phyloP scores from a whole-genome alignment of 2,797 vertebrate species.

The Alfaro cultratus region DNA sequence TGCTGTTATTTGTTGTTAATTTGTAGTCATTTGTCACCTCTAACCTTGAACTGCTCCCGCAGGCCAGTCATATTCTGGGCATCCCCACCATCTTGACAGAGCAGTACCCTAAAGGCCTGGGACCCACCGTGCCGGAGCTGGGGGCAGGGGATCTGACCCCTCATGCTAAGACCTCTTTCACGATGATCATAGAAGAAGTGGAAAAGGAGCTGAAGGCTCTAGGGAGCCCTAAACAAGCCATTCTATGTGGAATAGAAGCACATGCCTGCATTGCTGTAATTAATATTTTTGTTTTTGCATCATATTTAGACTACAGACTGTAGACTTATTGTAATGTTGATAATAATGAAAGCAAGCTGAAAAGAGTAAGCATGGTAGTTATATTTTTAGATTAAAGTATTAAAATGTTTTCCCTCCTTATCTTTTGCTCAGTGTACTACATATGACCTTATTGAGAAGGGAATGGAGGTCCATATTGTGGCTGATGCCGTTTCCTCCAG shows the following conservation, averaged over 20 bases:
- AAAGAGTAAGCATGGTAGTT: neutral
- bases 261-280: conserved; percentile 90
- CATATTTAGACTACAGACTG: neutral
- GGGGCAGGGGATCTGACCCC: conserved; percentile 80
- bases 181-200: conserved; percentile 86
- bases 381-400: neutral
- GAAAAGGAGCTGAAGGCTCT: conserved; percentile 74
- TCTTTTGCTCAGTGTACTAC: conserved; percentile 82
- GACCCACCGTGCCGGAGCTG: conserved; percentile 89
- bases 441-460: conserved; percentile 87
- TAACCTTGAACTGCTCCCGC: neutral
- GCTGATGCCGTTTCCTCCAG: conserved; percentile 90
- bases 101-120: conserved; percentile 90
- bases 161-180: conserved; percentile 86
- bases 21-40: neutral
- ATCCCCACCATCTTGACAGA: conserved; percentile 87
- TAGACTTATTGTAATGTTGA: neutral
- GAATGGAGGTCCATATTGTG: conserved; percentile 89
- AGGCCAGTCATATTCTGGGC: conserved; percentile 84
- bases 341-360: neutral
- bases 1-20: neutral
- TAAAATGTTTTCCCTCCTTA: neutral
- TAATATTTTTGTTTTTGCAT: too few relatives aligned
- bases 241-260: conserved; percentile 90
- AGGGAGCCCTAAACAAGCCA: conserved; percentile 82